A percentile compares a stretch with the other conserved stretches of the same genome.
phyloP scores from a whole-genome alignment of 2,797 vertebrate genomes.

The Hylomyscus alleni region DNA sequence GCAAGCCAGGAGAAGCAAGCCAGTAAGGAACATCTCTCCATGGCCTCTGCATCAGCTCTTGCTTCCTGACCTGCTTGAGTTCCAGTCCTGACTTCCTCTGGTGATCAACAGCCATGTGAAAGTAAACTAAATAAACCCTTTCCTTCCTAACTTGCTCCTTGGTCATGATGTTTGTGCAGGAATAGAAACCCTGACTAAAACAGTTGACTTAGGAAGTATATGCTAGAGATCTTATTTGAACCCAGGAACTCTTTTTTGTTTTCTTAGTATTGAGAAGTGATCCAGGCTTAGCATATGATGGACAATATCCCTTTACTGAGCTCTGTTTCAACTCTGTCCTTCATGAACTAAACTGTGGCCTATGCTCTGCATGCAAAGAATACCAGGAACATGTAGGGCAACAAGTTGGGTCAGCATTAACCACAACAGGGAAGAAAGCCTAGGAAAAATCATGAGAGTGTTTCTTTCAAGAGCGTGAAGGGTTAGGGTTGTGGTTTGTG shows the following conservation, averaged over 20 bases:
- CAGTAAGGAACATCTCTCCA: no score
- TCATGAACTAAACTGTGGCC: not conserved
- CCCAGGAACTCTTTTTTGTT: not conserved
- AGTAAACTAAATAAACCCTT: no score
- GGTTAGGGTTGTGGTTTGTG: not conserved
- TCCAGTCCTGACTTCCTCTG: no score
- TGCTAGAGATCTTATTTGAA: not conserved
- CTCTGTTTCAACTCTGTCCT: not conserved
- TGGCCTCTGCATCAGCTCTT: no score
- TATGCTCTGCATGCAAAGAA: not conserved
- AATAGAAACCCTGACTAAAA: no score
- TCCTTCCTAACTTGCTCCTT: no score
- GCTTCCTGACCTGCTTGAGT: no score
- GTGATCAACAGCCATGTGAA: no score
- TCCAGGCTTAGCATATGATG: not conserved
- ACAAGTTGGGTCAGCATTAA: not conserved
- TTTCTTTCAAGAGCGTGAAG: not conserved
- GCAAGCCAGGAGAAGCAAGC: no score
- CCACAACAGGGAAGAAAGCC: not conserved
- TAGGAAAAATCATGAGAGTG: not conserved
- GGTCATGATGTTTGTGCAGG: no score
- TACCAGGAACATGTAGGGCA: not conserved
- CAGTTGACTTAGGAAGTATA: not conserved
- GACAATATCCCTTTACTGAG: not conserved
- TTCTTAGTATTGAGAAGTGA: not conserved